These are phyloP conservation scores for Microtus oregoni DNA, from an alignment of 2,113 vertebrate species.

Conservation along the genomic window DNA sequence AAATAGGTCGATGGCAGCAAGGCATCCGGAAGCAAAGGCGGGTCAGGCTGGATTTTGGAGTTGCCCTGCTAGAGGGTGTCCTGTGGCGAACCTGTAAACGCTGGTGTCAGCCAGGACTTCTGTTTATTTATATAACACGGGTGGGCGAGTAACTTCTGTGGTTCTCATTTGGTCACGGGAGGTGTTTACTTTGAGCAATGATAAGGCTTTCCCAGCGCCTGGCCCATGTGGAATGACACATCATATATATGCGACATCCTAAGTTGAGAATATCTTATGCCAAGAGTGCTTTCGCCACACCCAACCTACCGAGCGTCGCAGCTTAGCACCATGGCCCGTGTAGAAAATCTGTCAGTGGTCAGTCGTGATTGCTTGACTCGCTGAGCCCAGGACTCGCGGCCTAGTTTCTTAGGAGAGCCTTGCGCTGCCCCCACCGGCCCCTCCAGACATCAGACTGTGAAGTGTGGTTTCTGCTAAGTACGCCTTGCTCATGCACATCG, in stretches of 20 bases:
- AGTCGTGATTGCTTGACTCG: too few species aligned
- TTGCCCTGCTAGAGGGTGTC: background rate
- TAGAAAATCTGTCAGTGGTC: too few species aligned
- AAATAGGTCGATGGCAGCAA: background rate
- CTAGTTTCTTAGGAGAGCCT: too few species aligned
- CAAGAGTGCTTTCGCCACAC: background rate
- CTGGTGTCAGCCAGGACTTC: background rate
- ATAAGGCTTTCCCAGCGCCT: background rate
- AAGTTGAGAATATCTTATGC: background rate
- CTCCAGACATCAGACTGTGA: too few species aligned
- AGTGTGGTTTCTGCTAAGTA: too few species aligned
- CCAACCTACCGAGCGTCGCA: too few species aligned
- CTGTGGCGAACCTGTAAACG: background rate
- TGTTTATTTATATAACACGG: background rate
- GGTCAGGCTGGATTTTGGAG: background rate
- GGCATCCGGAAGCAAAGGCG: too few species aligned
- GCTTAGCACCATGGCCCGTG: background rate
- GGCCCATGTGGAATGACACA: background rate
- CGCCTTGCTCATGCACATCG: too few species aligned
- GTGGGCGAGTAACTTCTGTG: background rate
- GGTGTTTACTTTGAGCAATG: background rate
- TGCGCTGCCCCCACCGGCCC: too few species aligned
- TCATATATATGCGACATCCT: background rate
- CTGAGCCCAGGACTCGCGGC: too few species aligned
- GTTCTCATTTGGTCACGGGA: background rate